Conservation (phyloP, 2,888 invertebrate species). For the Drosophila borealis region DNA sequence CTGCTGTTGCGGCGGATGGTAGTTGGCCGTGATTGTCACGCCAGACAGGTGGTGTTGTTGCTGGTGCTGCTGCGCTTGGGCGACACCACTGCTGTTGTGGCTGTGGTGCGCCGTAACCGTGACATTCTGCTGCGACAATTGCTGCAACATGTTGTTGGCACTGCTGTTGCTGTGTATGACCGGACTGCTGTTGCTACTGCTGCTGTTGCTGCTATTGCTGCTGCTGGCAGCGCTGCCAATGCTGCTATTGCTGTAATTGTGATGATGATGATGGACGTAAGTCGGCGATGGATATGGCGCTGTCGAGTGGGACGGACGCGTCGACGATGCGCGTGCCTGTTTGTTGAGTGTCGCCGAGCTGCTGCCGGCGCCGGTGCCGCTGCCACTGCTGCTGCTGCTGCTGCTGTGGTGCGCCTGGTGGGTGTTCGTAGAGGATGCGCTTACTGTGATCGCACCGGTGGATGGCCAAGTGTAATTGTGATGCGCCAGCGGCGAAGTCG, state of each 20-base stretch:
- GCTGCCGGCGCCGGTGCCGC: slow-evolving; percentile 23
- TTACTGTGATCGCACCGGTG: slow-evolving; percentile 59
- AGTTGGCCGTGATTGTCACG: slow-evolving; percentile 82
- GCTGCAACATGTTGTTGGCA: slow-evolving; percentile 83
- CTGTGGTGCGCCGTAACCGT: slow-evolving; percentile 82
- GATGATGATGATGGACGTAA: slow-evolving; percentile 83
- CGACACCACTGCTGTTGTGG: slow-evolving; percentile 41
- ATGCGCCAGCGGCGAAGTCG: slow-evolving; percentile 84
- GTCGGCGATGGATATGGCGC: slow-evolving; percentile 85
- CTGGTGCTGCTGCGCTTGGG: slow-evolving; percentile 45
- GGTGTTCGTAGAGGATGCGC: slow-evolving; percentile 56
- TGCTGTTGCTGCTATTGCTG: slow-evolving; percentile 73
- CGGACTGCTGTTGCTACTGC: slow-evolving; percentile 81
- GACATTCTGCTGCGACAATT: slow-evolving; percentile 83
- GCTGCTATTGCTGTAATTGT: slow-evolving; percentile 60
- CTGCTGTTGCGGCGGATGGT: slow-evolving; percentile 67
- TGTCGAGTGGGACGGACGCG: slow-evolving; percentile 87
- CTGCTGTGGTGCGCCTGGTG: slow-evolving; percentile 40
- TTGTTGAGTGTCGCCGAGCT: slow-evolving; percentile 86
- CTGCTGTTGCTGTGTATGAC: slow-evolving; percentile 76
- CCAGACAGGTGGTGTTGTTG: slow-evolving; percentile 74
- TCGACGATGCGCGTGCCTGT: slow-evolving; percentile 89
- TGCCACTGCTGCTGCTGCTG: slow-evolving; percentile 18
- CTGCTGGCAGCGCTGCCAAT: slow-evolving; percentile 60
- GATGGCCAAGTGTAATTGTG: slow-evolving; percentile 84